Percentiles rank a stretch among this genome's conserved stretches.
These are phyloP conservation scores for Xanthorhoe designata DNA, from an alignment of 2,888 invertebrate species.

Conservation along the genomic window DNA sequence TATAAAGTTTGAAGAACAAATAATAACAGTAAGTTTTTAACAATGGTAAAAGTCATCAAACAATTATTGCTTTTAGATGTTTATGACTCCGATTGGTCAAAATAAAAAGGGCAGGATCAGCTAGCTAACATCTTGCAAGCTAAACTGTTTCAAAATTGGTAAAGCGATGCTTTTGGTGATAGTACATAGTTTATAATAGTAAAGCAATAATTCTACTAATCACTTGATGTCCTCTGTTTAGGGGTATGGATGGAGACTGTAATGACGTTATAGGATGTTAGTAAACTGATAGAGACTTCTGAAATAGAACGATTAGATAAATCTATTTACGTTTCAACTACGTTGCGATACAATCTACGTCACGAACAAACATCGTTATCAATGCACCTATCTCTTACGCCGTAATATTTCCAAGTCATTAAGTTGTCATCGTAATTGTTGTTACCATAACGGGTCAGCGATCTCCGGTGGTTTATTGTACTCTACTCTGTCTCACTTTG, in stretches of 20 bases:
- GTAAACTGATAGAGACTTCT: neutral
- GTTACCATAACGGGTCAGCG: constrained; percentile 47
- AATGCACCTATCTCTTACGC: constrained; percentile 31
- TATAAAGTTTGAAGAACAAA: too few relatives aligned
- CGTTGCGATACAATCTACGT: constrained; percentile 8
- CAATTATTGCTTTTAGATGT: too few relatives aligned
- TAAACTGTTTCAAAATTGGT: too few relatives aligned
- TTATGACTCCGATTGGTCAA: too few relatives aligned
- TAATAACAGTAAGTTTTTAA: too few relatives aligned
- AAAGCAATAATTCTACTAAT: neutral
- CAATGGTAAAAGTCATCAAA: too few relatives aligned
- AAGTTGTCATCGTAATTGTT: constrained; percentile 42
- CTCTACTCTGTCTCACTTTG: constrained; percentile 28
- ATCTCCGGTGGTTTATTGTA: constrained; percentile 42
- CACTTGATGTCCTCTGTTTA: neutral
- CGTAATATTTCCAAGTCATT: constrained; percentile 41
- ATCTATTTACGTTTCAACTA: constrained; percentile 7
- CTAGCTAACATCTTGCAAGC: too few relatives aligned
- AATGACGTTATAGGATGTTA: neutral
- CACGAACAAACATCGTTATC: constrained; percentile 32
- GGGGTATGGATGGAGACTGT: too few relatives aligned
- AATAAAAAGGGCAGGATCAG: too few relatives aligned
- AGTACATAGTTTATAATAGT: too few relatives aligned
- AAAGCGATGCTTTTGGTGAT: too few relatives aligned
- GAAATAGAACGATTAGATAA: constrained; percentile 11